Base-by-base conservation (phyloP, 2,797 vertebrate genomes). In the Fratercula arctica region DNA sequence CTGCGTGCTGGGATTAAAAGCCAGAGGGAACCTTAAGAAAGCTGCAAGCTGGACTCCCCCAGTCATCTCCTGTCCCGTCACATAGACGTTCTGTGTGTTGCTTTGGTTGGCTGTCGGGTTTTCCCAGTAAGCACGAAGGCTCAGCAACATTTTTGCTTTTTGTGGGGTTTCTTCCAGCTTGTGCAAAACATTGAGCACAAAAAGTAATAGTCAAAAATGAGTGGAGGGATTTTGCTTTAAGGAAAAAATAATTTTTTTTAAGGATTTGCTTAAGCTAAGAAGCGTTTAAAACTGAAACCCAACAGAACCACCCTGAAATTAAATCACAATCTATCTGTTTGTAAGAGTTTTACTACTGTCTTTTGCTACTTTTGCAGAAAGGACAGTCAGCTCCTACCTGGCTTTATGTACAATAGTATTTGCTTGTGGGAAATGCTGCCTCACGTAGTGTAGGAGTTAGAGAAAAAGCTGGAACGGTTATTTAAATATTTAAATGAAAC, bases 1-100 rank as follows among this genome's bases (percentile, higher is more conserved):
- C 85, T 76, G 35, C 33, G 75, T 91, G 51, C 90, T 93, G 59
- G n/a, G 92, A 89, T 93, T 92, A 93, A 95, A 92, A 91, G 90
- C 94, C 92, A 93, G 87, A 89, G 79, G 80, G 78, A 96, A 91
- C 82, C 88, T 94, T 80, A 35, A 92, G 85, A 66, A 72, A 35
- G 85, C 33, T 94, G 78, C 46, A 51, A 35, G 46, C 60, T 88
- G 88, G 81, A 4, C 56, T 78, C 23, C 72, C 10, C 50, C 41
- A 31, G 43, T 81, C 9, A 2, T 78, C 60, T 75, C 61, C 74
- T 31, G 13, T 77, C 59, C 90, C 1, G 16, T 56, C 85, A n/a
- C 33, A 11, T 57, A 45, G 57, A 16, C 26, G 1, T 69, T 94
- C 92, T 94, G 84, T 89, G 78, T 91, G 92, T 16, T 90, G 90